Base-by-base conservation (phyloP, 2,797 vertebrate species). In the Micrastur ruficollis region DNA sequence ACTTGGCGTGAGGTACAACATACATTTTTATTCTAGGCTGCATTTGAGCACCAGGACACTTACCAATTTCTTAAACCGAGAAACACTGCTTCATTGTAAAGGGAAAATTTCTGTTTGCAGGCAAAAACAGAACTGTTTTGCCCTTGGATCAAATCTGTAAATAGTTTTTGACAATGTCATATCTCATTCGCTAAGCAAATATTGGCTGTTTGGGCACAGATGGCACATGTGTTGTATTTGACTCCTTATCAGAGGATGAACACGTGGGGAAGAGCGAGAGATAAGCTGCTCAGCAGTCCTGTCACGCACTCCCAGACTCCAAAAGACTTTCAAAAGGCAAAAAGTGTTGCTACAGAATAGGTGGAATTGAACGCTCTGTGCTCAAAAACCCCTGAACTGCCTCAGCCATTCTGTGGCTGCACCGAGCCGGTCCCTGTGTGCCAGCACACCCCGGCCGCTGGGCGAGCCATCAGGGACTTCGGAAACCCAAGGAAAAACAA, bases 241-340 rank as follows among this genome's bases (percentile, higher is more conserved):
- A 81, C 88, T 95, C 56, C 94, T 97, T 97, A 97, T 97, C 97
- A 93, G 90, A 76, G 87, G 49, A 89, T 56, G 94, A 94, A 73
- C 34, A 65, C 10, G n/a, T 47, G 74, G 63, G 78, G 42, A 85
- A 61, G 67, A 94, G 92, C 0, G 0, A 80, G 89, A 95, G 94
- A 96, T 96, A 96, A 97, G 83, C 74, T 93, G 52, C 81, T 97
- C 55, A 58, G 83, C 74, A 96, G 86, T 95, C 68, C 53, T 71
- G 49, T 92, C 96, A 92, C n/a, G 4, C 13, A 6, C 53, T 91
- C 27, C 40, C 36, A 82, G 78, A 22, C 65, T 90, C 90, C 56
- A 58, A 42, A 94, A 94, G 95, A 85, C 93, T 96, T 95, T 68
- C 94, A 92, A 95, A 95, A 95, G 96, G 71, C 90, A 90, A 65